Percentiles rank a stretch among this genome's conserved stretches.
Evolutionary conservation across 2,888 invertebrate genomes (phyloP).

Genomic region (Minunthozetes semirufus): DNA sequence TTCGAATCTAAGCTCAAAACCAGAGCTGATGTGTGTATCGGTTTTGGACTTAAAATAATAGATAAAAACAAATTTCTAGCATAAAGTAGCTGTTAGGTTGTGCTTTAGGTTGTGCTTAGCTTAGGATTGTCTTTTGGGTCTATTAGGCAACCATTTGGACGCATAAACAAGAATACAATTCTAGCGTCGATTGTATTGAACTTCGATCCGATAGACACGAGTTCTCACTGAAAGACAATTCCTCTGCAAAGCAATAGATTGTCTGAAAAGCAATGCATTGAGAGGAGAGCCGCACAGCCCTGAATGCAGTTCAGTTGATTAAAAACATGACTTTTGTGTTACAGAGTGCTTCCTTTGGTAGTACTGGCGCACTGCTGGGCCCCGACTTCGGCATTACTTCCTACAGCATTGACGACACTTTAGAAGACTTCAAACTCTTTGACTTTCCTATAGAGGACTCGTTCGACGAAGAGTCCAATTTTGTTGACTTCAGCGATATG

Average conservation of each 20-base stretch:
- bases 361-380: slow-evolving; percentile 25
- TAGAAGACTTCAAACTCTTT: slow-evolving; percentile 30
- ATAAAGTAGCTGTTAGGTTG: slow-evolving; percentile 1
- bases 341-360: slow-evolving; percentile 29
- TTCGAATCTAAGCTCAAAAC: no score
- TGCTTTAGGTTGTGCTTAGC: neutral
- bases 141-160: no score
- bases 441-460: slow-evolving; percentile 35
- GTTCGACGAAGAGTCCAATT: slow-evolving; percentile 26
- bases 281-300: neutral
- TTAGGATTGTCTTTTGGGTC: neutral
- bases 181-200: no score
- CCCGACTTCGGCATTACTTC: slow-evolving; percentile 8
- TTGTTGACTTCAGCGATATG: slow-evolving; percentile 15
- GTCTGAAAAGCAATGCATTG: neutral
- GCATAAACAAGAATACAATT: no score
- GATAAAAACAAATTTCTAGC: neutral
- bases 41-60: neutral
- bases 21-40: neutral
- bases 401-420: slow-evolving; percentile 16
- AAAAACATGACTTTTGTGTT: slow-evolving; percentile 19
- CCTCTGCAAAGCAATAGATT: neutral
- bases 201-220: no score
- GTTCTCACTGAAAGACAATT: neutral
- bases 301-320: neutral